Base-by-base conservation (phyloP, 2,888 invertebrate species). In the Prenolepis imparis region DNA sequence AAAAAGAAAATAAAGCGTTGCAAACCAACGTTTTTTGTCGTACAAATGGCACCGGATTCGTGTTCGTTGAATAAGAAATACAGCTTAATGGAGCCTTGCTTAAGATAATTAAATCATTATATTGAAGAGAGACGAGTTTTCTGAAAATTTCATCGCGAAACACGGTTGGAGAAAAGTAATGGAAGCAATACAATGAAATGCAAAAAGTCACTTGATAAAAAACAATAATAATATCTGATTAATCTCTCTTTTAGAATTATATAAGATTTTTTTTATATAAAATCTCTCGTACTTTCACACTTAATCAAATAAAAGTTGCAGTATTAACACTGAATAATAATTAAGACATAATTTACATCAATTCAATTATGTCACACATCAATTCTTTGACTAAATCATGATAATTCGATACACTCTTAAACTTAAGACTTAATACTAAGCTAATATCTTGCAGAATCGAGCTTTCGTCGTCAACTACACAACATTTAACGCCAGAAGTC, bases 401-500 rank as follows among this genome's bases (percentile, higher is more conserved):
- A 73, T 74, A 73, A 70, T 48, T 63, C 39, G 63, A 74, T 61
- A 41, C 48, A 41, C 41, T 21, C 52, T 59, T 72, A 3, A 63
- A 39, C 48, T 73, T 44, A 15, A 44, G 15, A 44, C 1, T 44
- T 5, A 63, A 74, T 41, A 15, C 15, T 44, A 66, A 75, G 44
- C 44, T 67, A 66, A 80, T 82, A 81, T 68, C 61, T 63, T 63
- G 63, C 55, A 83, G 81, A 86, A 88, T 75, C 78, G 82, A 88
- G 87, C 85, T 78, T 74, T 85, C 82, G 52, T 72, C 82, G 24
- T 41, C 64, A 75, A 52, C 73, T 86, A 59, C 80, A 84, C 70
- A 84, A 87, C 89, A 83, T 90, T 87, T 83, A 87, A 89, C 80
- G 91, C 92, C 91, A 90, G 91, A 92, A 91, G 92, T 91, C 91